Evolutionary conservation across 2,888 invertebrate genomes (phyloP).

Genomic region (Coecobrya sp.): DNA sequence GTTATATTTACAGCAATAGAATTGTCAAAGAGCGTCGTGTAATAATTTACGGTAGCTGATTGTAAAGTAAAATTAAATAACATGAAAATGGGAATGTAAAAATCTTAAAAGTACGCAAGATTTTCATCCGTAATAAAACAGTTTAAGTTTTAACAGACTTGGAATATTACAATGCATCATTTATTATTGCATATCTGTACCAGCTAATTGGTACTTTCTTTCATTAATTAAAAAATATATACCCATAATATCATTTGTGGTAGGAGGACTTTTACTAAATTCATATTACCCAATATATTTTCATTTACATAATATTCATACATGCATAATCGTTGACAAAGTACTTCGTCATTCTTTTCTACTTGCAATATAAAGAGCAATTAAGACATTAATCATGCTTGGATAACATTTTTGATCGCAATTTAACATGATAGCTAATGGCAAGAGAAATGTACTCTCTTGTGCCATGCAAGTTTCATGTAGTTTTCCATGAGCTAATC

Average conservation of each 20-base stretch:
- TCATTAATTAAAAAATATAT: too few species aligned
- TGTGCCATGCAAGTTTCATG: not conserved
- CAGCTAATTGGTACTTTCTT: too few species aligned
- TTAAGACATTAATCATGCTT: conserved; percentile 78
- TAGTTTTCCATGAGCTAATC: not conserved
- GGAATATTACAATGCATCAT: not conserved
- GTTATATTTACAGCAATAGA: not conserved
- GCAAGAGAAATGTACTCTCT: not conserved
- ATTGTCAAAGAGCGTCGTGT: not conserved
- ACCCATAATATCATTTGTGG: too few species aligned
- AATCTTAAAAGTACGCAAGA: not conserved
- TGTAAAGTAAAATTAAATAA: conserved; percentile 1
- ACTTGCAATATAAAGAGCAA: conserved; percentile 43
- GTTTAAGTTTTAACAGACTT: not conserved
- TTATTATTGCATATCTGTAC: too few species aligned
- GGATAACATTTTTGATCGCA: conserved; percentile 50
- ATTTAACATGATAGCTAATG: conserved; percentile 45
- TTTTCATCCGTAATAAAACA: not conserved
- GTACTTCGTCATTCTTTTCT: conserved; percentile 7
- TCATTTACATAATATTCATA: too few species aligned
- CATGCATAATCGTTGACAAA: not conserved
- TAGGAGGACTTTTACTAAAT: too few species aligned
- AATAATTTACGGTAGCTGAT: not conserved
- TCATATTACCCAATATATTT: too few species aligned
- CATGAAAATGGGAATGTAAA: conserved; percentile 11